Evolutionary conservation across 2,113 vertebrate species (phyloP), one percentile per base, ranked within the genome.

Genomic region (Myiopsitta monachus): DNA sequence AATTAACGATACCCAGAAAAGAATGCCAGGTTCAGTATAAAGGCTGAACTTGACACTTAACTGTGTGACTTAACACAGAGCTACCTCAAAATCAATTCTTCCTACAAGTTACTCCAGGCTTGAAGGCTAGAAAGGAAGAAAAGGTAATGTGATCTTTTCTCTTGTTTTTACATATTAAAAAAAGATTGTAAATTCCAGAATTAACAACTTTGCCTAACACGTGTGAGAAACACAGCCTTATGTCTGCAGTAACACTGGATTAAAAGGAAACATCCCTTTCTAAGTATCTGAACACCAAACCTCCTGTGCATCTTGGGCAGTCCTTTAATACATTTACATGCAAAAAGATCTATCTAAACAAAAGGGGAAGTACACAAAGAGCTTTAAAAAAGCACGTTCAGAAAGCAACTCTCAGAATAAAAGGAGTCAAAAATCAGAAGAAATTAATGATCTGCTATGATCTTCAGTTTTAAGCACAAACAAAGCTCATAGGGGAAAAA

Each of bases 141-240:
- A 72, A 75, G 3, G 28, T 5, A 68, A 83, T 0, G 3, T 2
- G 24, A 8, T 46, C 2, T 1, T 80, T 83, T 31, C n/a, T 7
- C 6, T 43, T n/a, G 15, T 36, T 87, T 86, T 70, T 64, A 80
- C 80, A 61, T 87, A 64, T n/a, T 47, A 17, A n/a, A 54, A 68
- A 47, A 22, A 62, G 0, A 55, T 11, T 31, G 3, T 17, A 77
- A 49, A 19, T 41, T 90, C 7, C 51, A 28, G 33, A 78, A 84
- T 36, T 64, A 92, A 73, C 10, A 39, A 44, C 36, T 83, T n/a
- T 38, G 8, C 70, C 24, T n/a, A 64, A 85, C 10, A 33, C 4
- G 10, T 64, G 31, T 67, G 31, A 73, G 62, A 88, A 94, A 86
- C 23, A 41, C 19, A 62, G n/a, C 11, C 70, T 72, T 31, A 21